Conservation (phyloP, 2,113 vertebrate species). For the Microcebus ravelobensis region DNA sequence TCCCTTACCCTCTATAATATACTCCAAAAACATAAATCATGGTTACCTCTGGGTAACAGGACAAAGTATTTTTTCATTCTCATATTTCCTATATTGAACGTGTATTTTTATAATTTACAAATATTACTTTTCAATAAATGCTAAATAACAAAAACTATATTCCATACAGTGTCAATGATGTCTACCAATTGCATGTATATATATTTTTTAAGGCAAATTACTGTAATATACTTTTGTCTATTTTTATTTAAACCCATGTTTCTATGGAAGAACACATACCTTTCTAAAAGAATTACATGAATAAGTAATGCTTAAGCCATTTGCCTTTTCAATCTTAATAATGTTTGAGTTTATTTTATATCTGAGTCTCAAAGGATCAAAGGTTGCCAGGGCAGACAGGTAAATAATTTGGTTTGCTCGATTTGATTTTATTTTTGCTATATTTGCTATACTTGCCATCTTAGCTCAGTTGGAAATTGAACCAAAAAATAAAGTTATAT, state of each 20-base stretch:
- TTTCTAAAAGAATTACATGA: neutral
- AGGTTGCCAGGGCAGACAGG: neutral
- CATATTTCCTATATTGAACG: neutral
- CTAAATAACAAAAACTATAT: conserved; percentile 13
- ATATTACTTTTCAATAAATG: neutral
- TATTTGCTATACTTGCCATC: neutral
- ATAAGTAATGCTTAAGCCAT: neutral
- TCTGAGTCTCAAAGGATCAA: conserved; percentile 5
- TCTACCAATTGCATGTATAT: neutral
- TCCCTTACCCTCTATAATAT: neutral
- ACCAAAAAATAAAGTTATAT: neutral
- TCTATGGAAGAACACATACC: neutral
- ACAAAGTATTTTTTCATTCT: neutral
- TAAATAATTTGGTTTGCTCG: neutral
- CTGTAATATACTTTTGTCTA: neutral
- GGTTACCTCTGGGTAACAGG: neutral
- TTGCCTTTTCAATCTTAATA: neutral
- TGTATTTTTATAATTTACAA: neutral
- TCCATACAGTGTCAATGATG: neutral
- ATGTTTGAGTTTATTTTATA: neutral
- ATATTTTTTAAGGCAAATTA: neutral
- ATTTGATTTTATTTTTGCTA: neutral
- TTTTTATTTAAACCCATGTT: neutral
- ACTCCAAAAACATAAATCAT: neutral
- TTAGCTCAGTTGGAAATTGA: conserved; percentile 54